These are phyloP conservation scores for Tipula helvola DNA, from an alignment of 2,888 invertebrate species.

Conservation along the genomic window DNA sequence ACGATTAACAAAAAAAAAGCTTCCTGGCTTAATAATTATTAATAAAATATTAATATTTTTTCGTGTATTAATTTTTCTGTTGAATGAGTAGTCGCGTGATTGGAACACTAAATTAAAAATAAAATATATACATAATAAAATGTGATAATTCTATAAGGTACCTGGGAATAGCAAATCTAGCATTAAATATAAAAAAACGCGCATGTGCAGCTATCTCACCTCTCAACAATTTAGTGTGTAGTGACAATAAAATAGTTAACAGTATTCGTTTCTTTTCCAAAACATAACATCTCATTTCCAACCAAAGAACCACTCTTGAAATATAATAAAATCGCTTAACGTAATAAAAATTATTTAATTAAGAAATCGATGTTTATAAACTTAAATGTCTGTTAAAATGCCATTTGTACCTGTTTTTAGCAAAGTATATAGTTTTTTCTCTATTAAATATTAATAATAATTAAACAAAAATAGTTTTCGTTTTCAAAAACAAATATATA, in stretches of 20 bases:
- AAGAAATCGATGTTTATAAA: slow-evolving; percentile 9
- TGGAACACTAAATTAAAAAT: background rate
- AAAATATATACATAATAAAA: background rate
- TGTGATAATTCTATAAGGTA: slow-evolving; percentile 4
- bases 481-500: background rate
- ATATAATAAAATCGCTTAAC: background rate
- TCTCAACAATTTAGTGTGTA: background rate
- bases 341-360: background rate
- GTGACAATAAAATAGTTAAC: background rate
- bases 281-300: background rate
- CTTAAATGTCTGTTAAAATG: slow-evolving; percentile 14
- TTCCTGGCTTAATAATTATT: background rate
- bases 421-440: slow-evolving; percentile 5
- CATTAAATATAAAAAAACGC: background rate
- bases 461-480: background rate
- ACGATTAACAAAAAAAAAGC: background rate
- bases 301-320: background rate
- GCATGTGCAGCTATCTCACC: background rate
- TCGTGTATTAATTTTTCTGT: background rate
- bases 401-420: slow-evolving; percentile 16
- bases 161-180: background rate
- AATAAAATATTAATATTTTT: background rate
- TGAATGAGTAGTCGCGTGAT: background rate
- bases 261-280: background rate
- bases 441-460: background rate